Evolutionary conservation across 2,888 invertebrate species (phyloP).

Genomic region (Chorisops tibialis): DNA sequence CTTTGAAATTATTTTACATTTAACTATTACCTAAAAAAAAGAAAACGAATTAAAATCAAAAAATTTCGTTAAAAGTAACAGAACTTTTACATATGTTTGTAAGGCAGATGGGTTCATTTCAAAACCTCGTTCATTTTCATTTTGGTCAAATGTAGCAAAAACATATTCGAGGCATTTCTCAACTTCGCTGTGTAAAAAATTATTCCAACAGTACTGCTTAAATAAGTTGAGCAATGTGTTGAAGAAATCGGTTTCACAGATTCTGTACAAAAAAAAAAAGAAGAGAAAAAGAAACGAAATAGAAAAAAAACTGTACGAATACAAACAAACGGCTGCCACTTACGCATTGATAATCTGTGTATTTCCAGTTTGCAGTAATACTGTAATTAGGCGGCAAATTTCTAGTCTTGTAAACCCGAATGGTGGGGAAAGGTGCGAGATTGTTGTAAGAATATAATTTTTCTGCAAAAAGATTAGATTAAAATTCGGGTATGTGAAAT

Average conservation of each 20-base stretch:
- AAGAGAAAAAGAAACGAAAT: neutral
- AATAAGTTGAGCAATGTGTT: constrained; percentile 76
- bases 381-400: constrained; percentile 74
- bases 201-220: constrained; percentile 89
- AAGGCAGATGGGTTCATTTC: constrained; percentile 51
- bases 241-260: constrained; percentile 57
- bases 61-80: constrained; percentile 28
- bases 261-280: constrained; percentile 37
- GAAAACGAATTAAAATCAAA: constrained; percentile 29
- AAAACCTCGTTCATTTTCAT: constrained; percentile 45
- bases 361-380: constrained; percentile 70
- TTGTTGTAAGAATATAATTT: constrained; percentile 55
- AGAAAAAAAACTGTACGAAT: neutral
- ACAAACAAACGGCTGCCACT: constrained; percentile 37
- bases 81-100: constrained; percentile 56
- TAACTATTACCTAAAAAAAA: constrained; percentile 64
- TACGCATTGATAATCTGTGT: constrained; percentile 67
- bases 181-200: constrained; percentile 91
- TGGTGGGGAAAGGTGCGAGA: constrained; percentile 68
- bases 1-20: constrained; percentile 75
- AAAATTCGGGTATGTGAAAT: neutral
- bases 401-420: constrained; percentile 78
- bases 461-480: constrained; percentile 1
- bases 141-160: constrained; percentile 52
- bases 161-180: constrained; percentile 74